Evolutionary conservation across 2,113 vertebrate genomes (phyloP).

Genomic region (Pygoscelis antarcticus): DNA sequence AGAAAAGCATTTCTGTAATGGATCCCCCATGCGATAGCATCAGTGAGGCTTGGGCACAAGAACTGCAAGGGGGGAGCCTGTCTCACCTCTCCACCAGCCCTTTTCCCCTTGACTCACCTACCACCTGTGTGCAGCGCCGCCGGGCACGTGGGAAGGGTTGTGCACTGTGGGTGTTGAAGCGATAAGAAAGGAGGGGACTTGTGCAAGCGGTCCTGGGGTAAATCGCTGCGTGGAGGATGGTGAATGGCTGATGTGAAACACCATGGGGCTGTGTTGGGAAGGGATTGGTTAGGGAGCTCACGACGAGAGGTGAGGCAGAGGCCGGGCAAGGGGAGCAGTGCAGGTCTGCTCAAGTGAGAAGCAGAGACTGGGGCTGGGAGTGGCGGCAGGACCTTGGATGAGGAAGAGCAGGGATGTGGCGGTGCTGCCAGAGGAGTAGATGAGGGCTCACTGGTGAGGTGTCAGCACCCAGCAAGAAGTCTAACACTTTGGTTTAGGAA

Average conservation of each 20-base stretch:
- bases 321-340: not conserved
- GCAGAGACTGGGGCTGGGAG: not conserved
- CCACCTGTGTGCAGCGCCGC: fast-evolving
- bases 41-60: not conserved
- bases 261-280: not conserved
- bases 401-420: not conserved
- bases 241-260: not conserved
- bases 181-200: not conserved
- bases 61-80: not conserved
- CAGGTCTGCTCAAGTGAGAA: not conserved
- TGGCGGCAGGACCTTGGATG: not conserved
- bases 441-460: not conserved
- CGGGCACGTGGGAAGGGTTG: not conserved
- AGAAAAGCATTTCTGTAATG: not conserved
- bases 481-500: not conserved
- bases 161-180: not conserved
- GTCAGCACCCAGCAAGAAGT: not conserved
- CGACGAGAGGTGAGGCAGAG: not conserved
- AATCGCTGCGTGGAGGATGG: fast-evolving
- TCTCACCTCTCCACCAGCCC: not conserved
- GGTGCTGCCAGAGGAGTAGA: not conserved
- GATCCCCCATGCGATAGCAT: not conserved
- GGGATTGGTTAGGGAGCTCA: not conserved
- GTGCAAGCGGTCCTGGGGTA: not conserved
- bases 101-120: not conserved